phyloP scores from a whole-genome alignment of 2,113 vertebrate genomes.

The Urocolius indicus region DNA sequence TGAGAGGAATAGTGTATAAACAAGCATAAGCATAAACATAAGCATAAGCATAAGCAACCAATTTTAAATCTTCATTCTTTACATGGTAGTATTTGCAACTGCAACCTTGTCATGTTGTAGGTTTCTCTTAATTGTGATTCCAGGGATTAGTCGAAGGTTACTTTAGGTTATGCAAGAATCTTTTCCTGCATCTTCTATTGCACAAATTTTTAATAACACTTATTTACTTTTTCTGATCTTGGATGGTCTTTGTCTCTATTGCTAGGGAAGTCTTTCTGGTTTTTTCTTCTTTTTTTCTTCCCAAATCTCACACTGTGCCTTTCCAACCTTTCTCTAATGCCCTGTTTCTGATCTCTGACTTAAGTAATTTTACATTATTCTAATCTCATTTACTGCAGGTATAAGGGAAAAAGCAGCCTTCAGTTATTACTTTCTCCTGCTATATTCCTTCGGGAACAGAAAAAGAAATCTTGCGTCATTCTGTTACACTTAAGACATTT shows the following conservation, averaged over 20 bases:
- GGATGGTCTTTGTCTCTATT: neutral
- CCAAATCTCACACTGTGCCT: neutral
- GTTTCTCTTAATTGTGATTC: neutral
- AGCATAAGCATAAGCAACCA: neutral
- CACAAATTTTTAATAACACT: neutral
- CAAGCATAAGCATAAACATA: no score
- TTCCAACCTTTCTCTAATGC: neutral
- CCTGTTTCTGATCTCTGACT: neutral
- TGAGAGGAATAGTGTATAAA: neutral
- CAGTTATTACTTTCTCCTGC: neutral
- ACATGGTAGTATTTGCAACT: neutral
- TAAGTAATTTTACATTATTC: constrained; percentile 1
- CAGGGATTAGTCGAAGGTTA: neutral
- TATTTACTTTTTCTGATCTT: neutral
- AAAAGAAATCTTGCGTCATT: neutral
- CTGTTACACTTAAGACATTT: neutral
- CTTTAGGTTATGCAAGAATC: neutral
- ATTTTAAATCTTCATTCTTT: neutral
- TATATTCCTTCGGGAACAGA: neutral
- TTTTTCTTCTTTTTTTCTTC: neutral
- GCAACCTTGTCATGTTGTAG: neutral
- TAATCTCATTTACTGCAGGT: neutral
- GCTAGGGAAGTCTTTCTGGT: neutral
- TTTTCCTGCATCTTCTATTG: neutral
- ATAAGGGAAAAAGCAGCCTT: neutral